These are phyloP conservation scores for Nipponacmea schrenckii DNA, from an alignment of 2,888 invertebrate genomes.

Conservation along the genomic window DNA sequence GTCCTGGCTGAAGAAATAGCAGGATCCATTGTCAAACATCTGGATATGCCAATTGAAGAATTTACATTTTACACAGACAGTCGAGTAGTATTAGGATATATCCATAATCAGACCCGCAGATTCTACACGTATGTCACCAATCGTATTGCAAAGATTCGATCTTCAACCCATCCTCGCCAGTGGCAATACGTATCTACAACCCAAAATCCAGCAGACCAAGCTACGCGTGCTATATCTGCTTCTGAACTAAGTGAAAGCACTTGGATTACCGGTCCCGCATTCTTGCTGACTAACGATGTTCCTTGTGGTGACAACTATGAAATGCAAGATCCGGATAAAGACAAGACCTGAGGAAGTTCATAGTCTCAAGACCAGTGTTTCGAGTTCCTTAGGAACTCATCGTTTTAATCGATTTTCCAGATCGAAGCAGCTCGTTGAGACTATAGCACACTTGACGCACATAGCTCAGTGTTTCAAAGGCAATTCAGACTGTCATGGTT, in stretches of 20 bases:
- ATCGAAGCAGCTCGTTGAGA: not conserved
- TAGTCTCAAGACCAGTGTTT: not conserved
- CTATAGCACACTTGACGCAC: too few species aligned
- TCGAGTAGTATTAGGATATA: not conserved
- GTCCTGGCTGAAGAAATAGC: not conserved
- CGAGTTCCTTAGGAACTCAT: not conserved
- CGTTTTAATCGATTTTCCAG: not conserved
- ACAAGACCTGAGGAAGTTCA: not conserved
- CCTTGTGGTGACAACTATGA: too few species aligned
- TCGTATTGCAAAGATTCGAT: not conserved
- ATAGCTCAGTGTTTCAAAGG: too few species aligned
- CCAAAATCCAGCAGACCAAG: too few species aligned
- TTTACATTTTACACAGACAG: not conserved
- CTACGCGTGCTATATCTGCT: too few species aligned
- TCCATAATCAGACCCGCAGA: not conserved
- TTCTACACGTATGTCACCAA: not conserved
- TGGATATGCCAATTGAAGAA: not conserved
- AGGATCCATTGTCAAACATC: not conserved
- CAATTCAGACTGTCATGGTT: too few species aligned
- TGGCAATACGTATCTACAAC: too few species aligned
- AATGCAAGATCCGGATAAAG: not conserved
- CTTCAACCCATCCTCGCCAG: too few species aligned
- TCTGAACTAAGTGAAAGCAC: too few species aligned
- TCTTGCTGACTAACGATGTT: too few species aligned
- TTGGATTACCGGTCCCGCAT: too few species aligned